Conservation (phyloP, 2,888 invertebrate genomes). For the Choristoneura rosaceana region DNA sequence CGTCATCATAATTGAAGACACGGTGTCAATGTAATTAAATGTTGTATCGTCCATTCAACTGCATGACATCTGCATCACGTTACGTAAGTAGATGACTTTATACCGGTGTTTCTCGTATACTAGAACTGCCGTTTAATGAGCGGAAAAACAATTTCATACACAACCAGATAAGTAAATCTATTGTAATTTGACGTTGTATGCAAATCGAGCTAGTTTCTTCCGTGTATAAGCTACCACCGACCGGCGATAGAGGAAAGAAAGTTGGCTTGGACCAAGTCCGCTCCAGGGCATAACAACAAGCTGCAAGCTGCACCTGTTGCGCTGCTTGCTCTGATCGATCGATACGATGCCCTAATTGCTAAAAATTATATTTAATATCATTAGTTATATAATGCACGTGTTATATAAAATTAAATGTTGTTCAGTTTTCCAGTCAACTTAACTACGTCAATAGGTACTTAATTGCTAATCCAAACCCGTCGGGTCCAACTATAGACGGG, state of each 20-base stretch:
- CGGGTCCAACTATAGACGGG: slow-evolving; percentile 1
- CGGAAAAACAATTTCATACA: slow-evolving; percentile 5
- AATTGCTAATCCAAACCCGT: slow-evolving; percentile 2
- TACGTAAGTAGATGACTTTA: neutral
- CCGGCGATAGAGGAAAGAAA: slow-evolving; percentile 54
- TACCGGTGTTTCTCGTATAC: neutral
- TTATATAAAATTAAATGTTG: neutral
- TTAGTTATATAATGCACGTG: neutral
- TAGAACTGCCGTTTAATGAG: neutral
- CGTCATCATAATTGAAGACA: neutral
- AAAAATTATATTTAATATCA: neutral
- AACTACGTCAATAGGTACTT: neutral
- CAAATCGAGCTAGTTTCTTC: slow-evolving; percentile 28
- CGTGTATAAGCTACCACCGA: slow-evolving; percentile 17
- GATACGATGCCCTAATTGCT: slow-evolving; percentile 21
- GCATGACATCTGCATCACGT: neutral
- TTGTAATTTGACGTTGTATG: slow-evolving; percentile 38
- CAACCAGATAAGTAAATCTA: slow-evolving; percentile 19
- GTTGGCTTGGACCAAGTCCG: slow-evolving; percentile 48
- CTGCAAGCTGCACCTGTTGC: slow-evolving; percentile 35
- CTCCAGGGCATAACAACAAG: slow-evolving; percentile 46
- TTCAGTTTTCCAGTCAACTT: neutral
- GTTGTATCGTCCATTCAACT: neutral
- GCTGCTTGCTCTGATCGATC: slow-evolving; percentile 23
- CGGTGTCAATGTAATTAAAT: neutral